phyloP scores from a whole-genome alignment of 2,888 invertebrate genomes.

The Lasioglossum vierecki region DNA sequence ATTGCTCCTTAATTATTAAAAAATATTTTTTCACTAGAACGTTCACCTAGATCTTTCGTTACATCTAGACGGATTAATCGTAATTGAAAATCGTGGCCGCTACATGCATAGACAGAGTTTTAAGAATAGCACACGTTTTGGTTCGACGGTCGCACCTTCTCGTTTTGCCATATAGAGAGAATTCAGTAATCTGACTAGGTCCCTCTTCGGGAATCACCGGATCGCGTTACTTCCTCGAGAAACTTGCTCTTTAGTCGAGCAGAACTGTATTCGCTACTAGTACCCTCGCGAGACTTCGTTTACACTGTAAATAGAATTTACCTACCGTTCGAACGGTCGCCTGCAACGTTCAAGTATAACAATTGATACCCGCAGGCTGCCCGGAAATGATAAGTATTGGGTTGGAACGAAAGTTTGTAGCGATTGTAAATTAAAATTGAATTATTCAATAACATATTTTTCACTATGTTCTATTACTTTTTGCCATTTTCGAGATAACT shows the following conservation, averaged over 20 bases:
- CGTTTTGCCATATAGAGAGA: neutral
- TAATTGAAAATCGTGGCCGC: conserved; percentile 70
- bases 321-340: conserved; percentile 9
- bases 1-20: conserved; percentile 56
- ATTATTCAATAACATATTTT: too few species aligned
- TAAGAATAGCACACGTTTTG: conserved; percentile 54
- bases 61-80: conserved; percentile 17
- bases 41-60: neutral
- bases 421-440: too few species aligned
- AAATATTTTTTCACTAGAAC: conserved; percentile 56
- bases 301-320: conserved; percentile 26
- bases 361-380: conserved; percentile 33
- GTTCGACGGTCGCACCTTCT: conserved; percentile 49
- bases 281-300: neutral
- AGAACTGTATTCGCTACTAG: neutral
- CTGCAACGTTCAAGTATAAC: conserved; percentile 22
- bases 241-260: conserved; percentile 11
- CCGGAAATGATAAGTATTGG: conserved; percentile 42
- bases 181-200: conserved; percentile 35
- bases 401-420: too few species aligned
- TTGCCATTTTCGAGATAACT: too few species aligned
- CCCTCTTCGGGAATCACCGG: conserved; percentile 15
- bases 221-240: conserved; percentile 27
- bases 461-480: too few species aligned
- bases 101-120: conserved; percentile 42